Conservation (phyloP, 2,797 vertebrate species). For the Lacerta bilineata region DNA sequence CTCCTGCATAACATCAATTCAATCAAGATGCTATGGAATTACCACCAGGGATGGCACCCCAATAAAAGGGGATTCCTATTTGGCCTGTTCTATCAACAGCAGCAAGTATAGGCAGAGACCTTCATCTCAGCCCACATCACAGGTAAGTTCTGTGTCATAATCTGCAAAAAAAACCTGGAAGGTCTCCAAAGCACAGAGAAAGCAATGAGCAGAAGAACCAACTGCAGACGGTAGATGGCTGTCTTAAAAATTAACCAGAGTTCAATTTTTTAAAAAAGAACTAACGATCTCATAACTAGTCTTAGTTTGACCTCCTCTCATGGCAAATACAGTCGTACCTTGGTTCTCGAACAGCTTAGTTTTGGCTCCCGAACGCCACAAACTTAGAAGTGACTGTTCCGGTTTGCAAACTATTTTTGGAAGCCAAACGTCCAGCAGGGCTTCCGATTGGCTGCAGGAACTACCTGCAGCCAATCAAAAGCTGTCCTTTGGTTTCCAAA, state of each 20-base stretch:
- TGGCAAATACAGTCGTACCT: background rate
- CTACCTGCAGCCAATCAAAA: too few species aligned
- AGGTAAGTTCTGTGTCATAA: background rate
- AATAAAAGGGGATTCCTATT: background rate
- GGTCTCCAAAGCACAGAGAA: background rate
- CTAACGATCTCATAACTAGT: too few species aligned
- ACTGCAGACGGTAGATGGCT: background rate
- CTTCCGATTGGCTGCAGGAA: too few species aligned
- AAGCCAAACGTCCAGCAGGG: too few species aligned
- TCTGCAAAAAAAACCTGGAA: background rate
- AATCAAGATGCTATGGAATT: background rate
- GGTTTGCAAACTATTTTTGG: too few species aligned
- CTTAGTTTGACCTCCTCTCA: background rate
- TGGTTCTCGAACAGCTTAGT: too few species aligned
- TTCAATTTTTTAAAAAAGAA: background rate
- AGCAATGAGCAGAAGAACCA: background rate
- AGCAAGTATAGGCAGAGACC: background rate
- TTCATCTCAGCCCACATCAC: background rate
- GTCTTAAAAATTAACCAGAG: background rate
- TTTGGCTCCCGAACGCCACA: too few species aligned
- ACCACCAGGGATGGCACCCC: background rate
- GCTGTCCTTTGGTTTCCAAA: too few species aligned
- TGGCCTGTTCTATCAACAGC: too few species aligned
- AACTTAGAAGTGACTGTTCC: too few species aligned
- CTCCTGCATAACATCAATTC: background rate